Evolutionary conservation across 2,113 vertebrate genomes (phyloP), one percentile per base, ranked within the genome.

Genomic region (Eolophus roseicapilla): DNA sequence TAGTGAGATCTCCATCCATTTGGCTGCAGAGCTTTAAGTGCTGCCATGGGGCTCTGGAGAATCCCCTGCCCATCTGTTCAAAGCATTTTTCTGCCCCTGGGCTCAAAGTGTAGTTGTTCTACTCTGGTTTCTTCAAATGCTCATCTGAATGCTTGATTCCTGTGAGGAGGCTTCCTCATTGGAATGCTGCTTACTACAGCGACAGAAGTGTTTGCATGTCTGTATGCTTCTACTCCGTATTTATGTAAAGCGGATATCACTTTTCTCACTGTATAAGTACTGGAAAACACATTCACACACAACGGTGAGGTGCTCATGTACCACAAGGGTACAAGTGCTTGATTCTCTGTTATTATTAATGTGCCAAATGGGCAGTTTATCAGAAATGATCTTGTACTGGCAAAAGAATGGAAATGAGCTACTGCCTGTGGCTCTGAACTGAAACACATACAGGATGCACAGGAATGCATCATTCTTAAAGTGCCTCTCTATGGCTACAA

Each of bases 121-220:
- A 28, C 60, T 52, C 65, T 8, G 28, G 46, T 47, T 73, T 89
- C 77, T 73, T 68, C 77, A 70, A 93, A 33, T 15, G n/a, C 43
- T 49, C 35, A 0, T 46, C 39, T 33, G 44, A 88, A 49, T 10
- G 49, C 44, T 77, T 20, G 8, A 52, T n/a, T 67, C 63, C 78
- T 55, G 33, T 2, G 37, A 80, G 74, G 57, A 71, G 31, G 10
- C 14, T 44, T 65, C n/a, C 41, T n/a, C 82, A 15, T 49, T 33
- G 49, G 47, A 17, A 0, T 4, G 9, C 8, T 52, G 35, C 64
- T 44, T 27, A 7, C 41, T 15, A 44, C 8, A 13, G 3, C 1
- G 35, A 24, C 25, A 16, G 4, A 77, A 74, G 37, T 0, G 0
- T n/a, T 70, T 70, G 49, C 41, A 2, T 4, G 27, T 12, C 59